Conservation (phyloP, 2,888 invertebrate genomes). For the Parnassius smintheus region DNA sequence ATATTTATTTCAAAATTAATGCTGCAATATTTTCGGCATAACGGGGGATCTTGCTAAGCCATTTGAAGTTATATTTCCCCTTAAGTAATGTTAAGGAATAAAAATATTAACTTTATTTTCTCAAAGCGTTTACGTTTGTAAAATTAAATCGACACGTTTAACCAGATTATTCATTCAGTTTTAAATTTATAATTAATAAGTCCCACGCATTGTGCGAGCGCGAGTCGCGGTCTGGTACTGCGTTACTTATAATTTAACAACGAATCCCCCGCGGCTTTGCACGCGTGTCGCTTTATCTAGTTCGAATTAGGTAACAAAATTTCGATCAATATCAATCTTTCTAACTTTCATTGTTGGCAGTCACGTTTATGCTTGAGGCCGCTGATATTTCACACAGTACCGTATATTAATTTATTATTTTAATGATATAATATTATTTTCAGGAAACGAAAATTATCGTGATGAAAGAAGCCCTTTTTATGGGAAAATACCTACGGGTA, state of each 20-base stretch:
- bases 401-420: conserved; percentile 7
- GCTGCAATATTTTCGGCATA: too few relatives aligned
- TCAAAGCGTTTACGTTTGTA: too few relatives aligned
- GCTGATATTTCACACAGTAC: conserved; percentile 14
- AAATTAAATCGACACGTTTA: background rate
- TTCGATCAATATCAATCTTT: conserved; percentile 23
- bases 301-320: conserved; percentile 12
- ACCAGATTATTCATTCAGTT: conserved; percentile 5
- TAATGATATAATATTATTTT: background rate
- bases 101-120: too few relatives aligned
- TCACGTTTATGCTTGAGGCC: conserved; percentile 20
- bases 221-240: conserved; percentile 1
- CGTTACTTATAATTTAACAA: conserved; percentile 14
- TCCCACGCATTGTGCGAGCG: conserved; percentile 4
- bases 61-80: too few relatives aligned
- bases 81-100: too few relatives aligned
- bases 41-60: too few relatives aligned
- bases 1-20: too few relatives aligned
- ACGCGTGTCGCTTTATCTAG: conserved; percentile 18
- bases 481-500: too few relatives aligned
- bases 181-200: conserved; percentile 7
- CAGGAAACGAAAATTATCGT: too few relatives aligned
- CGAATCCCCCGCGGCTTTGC: conserved; percentile 12
- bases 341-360: conserved; percentile 23
- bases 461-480: too few relatives aligned